Conservation (phyloP, 2,888 invertebrate species). For the Onthophagus sagittarius region DNA sequence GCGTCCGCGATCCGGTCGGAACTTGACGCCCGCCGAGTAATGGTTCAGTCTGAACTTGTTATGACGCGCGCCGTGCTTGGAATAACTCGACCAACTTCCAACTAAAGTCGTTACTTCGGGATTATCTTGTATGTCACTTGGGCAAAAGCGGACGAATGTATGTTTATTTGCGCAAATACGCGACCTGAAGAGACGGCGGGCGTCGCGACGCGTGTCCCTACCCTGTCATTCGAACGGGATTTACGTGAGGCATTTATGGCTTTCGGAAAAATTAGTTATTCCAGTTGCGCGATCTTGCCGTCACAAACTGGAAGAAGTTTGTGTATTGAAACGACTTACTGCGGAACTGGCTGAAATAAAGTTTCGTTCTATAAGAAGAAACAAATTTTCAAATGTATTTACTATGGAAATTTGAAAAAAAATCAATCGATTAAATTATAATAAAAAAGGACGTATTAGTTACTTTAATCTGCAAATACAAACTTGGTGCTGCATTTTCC, state of each 20-base stretch:
- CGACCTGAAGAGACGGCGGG: background rate
- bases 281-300: background rate
- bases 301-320: background rate
- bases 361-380: background rate
- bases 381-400: no score
- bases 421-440: no score
- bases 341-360: background rate
- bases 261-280: constrained; percentile 13
- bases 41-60: constrained; percentile 43
- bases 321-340: background rate
- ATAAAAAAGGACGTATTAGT: no score
- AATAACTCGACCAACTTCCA: constrained; percentile 30
- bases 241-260: constrained; percentile 7
- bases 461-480: no score
- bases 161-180: constrained; percentile 26
- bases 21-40: constrained; percentile 41
- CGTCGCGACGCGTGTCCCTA: constrained; percentile 9
- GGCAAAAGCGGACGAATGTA: constrained; percentile 31
- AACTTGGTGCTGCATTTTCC: background rate
- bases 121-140: constrained; percentile 32
- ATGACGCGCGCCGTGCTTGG: constrained; percentile 38
- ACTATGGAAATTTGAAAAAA: no score
- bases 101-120: constrained; percentile 32
- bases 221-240: constrained; percentile 5
- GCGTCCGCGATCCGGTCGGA: constrained; percentile 36